These are phyloP conservation scores for Camponotus floridanus DNA, from an alignment of 1,140 invertebrate species.

Conservation along the genomic window DNA sequence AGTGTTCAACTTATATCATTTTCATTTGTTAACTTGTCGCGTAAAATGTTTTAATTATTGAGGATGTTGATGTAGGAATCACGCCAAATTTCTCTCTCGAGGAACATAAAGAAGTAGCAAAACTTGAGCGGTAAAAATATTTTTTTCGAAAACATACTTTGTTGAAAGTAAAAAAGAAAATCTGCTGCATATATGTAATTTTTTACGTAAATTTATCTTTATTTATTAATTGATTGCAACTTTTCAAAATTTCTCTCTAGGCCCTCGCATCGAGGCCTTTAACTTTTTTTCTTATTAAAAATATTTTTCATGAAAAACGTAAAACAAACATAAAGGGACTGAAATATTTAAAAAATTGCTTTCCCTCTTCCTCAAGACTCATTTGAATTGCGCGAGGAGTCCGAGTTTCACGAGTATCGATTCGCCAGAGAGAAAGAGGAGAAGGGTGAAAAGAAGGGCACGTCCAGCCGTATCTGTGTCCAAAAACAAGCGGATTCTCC, in stretches of 20 bases:
- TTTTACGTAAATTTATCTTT: too few relatives aligned
- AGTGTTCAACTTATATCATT: not conserved
- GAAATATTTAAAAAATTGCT: not conserved
- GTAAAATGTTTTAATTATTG: not conserved
- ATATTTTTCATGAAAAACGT: not conserved
- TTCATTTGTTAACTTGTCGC: not conserved
- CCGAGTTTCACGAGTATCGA: conserved; percentile 67
- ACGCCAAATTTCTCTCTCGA: too few relatives aligned
- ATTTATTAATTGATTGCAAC: not conserved
- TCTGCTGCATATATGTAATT: too few relatives aligned
- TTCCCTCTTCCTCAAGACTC: not conserved
- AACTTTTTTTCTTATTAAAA: not conserved
- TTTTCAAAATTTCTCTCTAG: not conserved
- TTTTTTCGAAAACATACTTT: not conserved
- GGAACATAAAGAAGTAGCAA: too few relatives aligned
- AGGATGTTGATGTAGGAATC: not conserved
- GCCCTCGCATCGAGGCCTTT: not conserved
- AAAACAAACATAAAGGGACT: not conserved
- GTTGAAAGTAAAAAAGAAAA: not conserved
- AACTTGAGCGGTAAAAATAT: not conserved
- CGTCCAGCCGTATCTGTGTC: conserved; percentile 46
- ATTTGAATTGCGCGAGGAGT: conserved; percentile 42
- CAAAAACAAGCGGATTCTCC: conserved; percentile 58
- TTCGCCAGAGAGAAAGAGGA: conserved; percentile 44
- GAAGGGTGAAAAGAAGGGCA: conserved; percentile 46